A percentile compares a stretch with the other conserved stretches of the same genome.
These are phyloP conservation scores for Natrix natrix DNA, from an alignment of 2,797 vertebrate genomes.

Conservation along the genomic window DNA sequence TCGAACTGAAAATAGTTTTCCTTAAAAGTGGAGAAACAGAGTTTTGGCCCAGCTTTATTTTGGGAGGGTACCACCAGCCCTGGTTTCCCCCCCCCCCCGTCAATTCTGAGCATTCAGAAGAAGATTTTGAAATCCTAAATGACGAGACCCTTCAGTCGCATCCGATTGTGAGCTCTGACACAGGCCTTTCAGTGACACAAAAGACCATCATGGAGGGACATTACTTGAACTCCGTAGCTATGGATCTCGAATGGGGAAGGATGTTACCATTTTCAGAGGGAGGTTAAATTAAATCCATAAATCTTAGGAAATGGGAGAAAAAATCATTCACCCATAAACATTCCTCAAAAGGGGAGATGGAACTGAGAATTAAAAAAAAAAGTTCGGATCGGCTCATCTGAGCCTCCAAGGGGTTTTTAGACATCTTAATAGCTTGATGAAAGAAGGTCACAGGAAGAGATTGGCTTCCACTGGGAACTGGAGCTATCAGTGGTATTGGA, in stretches of 20 bases:
- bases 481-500: conserved; percentile 29
- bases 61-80: neutral
- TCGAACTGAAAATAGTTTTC: neutral
- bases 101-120: neutral
- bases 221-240: neutral
- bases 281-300: conserved; percentile 43
- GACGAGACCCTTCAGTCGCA: neutral
- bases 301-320: conserved; percentile 33
- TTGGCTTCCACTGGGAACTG: conserved; percentile 30
- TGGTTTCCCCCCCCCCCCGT: neutral
- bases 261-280: conserved; percentile 39
- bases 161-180: accelerated
- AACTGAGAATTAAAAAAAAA: conserved; percentile 17
- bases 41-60: neutral
- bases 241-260: conserved; percentile 2
- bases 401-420: conserved; percentile 38
- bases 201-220: neutral
- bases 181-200: neutral
- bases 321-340: conserved; percentile 34
- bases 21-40: neutral
- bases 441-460: conserved; percentile 42
- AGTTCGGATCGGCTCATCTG: conserved; percentile 41
- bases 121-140: neutral
- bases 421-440: conserved; percentile 52
- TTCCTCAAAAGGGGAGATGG: conserved; percentile 34